These are phyloP conservation scores for Hemaris fuciformis DNA, from an alignment of 2,888 invertebrate genomes.

Conservation along the genomic window DNA sequence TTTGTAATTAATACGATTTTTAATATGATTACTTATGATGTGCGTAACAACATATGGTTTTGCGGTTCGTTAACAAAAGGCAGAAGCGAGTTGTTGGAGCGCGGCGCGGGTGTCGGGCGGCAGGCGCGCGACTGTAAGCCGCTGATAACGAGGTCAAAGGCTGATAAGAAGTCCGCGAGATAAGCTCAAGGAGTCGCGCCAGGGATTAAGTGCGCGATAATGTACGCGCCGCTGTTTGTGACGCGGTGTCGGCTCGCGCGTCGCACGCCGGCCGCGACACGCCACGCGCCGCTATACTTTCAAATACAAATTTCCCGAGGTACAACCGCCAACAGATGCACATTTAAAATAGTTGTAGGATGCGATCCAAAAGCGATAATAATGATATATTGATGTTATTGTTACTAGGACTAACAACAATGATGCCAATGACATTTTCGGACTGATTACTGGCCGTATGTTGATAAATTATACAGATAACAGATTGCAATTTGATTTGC, in stretches of 20 bases:
- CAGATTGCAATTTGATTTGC: no score
- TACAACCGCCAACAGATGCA: no score
- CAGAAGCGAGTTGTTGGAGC: background rate
- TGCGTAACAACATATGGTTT: background rate
- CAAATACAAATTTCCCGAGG: no score
- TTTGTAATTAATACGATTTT: no score
- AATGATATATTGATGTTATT: background rate
- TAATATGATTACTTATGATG: no score
- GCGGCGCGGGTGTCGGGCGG: background rate
- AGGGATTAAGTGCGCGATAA: background rate
- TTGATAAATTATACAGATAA: no score
- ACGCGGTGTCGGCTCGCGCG: background rate
- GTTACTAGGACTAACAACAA: background rate
- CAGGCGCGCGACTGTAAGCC: background rate
- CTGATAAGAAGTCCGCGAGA: background rate
- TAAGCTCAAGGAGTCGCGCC: slow-evolving; percentile 3
- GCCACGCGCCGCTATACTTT: no score
- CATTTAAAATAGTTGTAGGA: no score
- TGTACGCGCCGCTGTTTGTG: background rate
- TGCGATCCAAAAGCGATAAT: no score
- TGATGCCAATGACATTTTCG: no score
- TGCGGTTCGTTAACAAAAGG: background rate
- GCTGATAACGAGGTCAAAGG: background rate
- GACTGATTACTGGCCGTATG: no score
- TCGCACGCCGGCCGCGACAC: background rate